Conservation (phyloP, 2,113 vertebrate genomes). For the Prunella fulvescens region DNA sequence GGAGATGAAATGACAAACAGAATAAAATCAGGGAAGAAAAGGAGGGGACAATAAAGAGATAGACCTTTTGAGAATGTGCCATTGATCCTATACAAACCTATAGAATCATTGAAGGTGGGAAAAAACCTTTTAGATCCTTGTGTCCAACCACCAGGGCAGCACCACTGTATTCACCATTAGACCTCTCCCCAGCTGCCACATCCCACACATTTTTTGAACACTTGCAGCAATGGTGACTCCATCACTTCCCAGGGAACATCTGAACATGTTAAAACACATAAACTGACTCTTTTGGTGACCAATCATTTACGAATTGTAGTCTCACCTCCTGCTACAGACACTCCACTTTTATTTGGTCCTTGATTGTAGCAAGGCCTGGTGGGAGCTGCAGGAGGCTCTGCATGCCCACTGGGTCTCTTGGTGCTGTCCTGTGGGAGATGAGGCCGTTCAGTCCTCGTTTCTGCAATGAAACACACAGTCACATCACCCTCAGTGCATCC, state of each 20-base stretch:
- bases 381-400: not conserved
- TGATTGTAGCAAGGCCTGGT: not conserved
- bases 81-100: not conserved
- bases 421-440: not conserved
- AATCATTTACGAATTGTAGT: not conserved
- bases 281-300: not conserved
- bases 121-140: not conserved
- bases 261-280: not conserved
- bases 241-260: not conserved
- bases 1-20: not conserved
- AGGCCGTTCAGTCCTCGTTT: not conserved
- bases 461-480: conserved; percentile 3
- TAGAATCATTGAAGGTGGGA: not conserved
- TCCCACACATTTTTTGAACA: not conserved
- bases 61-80: not conserved
- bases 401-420: not conserved
- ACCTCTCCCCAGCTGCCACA: not conserved
- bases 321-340: conserved; percentile 20
- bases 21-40: not conserved
- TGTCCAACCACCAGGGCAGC: not conserved
- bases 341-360: not conserved
- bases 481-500: not conserved
- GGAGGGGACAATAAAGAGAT: not conserved
- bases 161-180: not conserved
- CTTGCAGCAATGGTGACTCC: not conserved